Evolutionary conservation across 1,140 invertebrate species (phyloP).

Genomic region (Drosophila fuyamai): DNA sequence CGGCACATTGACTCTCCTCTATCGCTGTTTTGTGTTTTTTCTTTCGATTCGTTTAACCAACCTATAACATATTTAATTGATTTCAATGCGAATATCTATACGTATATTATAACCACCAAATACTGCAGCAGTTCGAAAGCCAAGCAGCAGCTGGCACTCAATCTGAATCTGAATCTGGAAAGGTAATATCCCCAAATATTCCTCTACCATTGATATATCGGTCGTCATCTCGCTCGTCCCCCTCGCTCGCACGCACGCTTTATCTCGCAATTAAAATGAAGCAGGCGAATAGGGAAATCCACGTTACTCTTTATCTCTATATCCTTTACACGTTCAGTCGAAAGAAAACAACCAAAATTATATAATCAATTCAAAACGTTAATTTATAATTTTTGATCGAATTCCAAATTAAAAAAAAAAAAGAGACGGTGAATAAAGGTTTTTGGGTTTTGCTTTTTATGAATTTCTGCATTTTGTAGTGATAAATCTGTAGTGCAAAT

Average conservation of each 20-base stretch:
- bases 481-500: conserved; percentile 73
- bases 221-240: conserved; percentile 36
- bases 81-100: conserved; percentile 42
- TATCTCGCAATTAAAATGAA: conserved; percentile 40
- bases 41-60: conserved; percentile 23
- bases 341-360: conserved; percentile 38
- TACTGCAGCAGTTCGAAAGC: conserved; percentile 72
- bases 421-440: conserved; percentile 1
- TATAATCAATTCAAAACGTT: conserved; percentile 23
- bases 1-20: conserved; percentile 22
- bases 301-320: conserved; percentile 42
- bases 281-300: conserved; percentile 81
- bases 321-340: conserved; percentile 9
- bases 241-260: conserved; percentile 29
- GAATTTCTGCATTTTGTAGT: conserved; percentile 63
- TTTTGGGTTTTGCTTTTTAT: conserved; percentile 52
- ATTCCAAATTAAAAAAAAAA: conserved; percentile 42
- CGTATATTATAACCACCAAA: conserved; percentile 34
- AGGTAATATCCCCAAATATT: conserved; percentile 69
- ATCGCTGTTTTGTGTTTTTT: conserved; percentile 43
- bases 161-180: conserved; percentile 64
- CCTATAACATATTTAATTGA: conserved; percentile 32
- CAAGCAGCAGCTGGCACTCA: conserved; percentile 74
- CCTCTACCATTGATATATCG: conserved; percentile 12
- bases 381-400: conserved; percentile 25